Percentiles rank a stretch among this genome's conserved stretches.
These are phyloP conservation scores for Pangasius macronema DNA, from an alignment of 2,797 vertebrate genomes.

Conservation along the genomic window DNA sequence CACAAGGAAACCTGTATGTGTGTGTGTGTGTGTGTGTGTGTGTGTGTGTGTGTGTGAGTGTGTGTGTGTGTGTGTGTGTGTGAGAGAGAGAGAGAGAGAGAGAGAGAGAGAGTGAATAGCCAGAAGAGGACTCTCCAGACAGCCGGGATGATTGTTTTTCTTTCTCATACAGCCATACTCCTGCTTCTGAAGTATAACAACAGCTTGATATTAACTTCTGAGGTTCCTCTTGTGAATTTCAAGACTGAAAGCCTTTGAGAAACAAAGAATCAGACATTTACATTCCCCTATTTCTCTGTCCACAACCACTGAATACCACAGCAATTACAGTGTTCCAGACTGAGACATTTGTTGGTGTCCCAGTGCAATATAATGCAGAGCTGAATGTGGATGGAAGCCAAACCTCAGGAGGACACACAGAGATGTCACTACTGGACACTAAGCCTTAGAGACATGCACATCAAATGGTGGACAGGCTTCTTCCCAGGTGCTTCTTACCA, in stretches of 20 bases:
- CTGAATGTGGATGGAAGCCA: background rate
- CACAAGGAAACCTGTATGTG: background rate
- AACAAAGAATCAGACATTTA: constrained; percentile 5
- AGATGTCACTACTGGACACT: background rate
- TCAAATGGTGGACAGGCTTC: background rate
- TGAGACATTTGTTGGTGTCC: background rate
- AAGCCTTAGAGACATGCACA: background rate
- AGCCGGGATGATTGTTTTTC: constrained; percentile 17
- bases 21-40: background rate
- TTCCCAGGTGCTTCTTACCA: background rate
- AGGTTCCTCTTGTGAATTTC: background rate
- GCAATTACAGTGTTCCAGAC: background rate
- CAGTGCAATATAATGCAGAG: constrained; percentile 4
- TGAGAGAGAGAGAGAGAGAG: too few relatives aligned
- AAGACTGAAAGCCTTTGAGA: background rate
- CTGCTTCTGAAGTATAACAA: background rate
- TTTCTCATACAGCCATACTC: background rate
- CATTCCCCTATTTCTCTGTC: background rate
- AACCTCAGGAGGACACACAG: background rate
- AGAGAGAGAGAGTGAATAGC: too few relatives aligned
- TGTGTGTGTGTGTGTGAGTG: too few relatives aligned
- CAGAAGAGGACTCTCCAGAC: background rate
- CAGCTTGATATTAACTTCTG: constrained; percentile 14
- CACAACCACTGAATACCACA: background rate
- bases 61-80: background rate